Evolutionary conservation across 1,140 invertebrate genomes (phyloP).

Genomic region (Limonius californicus): DNA sequence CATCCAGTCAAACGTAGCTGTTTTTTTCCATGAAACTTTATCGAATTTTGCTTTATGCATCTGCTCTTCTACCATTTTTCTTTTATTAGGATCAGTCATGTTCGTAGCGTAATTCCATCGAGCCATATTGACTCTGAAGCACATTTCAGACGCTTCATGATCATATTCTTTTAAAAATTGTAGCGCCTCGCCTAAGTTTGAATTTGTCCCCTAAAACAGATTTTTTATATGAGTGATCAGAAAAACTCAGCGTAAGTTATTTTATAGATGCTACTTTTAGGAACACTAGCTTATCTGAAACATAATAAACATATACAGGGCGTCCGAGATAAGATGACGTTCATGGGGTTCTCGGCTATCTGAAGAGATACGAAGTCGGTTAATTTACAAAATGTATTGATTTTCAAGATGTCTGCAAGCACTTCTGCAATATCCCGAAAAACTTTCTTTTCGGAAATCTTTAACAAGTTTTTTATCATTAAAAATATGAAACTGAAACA

Average conservation of each 20-base stretch:
- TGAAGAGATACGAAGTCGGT: no score
- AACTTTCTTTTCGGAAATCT: no score
- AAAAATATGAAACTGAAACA: no score
- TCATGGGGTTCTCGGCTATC: no score
- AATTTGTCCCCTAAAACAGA: slow-evolving; percentile 60
- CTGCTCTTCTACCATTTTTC: slow-evolving; percentile 69
- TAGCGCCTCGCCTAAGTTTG: slow-evolving; percentile 63
- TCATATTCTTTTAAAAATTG: slow-evolving; percentile 72
- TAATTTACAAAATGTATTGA: no score
- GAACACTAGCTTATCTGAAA: no score
- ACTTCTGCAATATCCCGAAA: no score
- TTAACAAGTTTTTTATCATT: no score
- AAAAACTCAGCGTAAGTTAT: neutral
- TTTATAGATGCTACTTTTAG: no score
- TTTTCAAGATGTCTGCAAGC: no score
- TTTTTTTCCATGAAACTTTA: slow-evolving; percentile 67
- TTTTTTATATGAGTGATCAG: neutral
- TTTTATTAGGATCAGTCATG: slow-evolving; percentile 66
- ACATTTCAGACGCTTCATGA: slow-evolving; percentile 66
- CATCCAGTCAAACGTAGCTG: slow-evolving; percentile 64
- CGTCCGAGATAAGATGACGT: no score
- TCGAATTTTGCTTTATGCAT: slow-evolving; percentile 68
- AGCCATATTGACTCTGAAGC: slow-evolving; percentile 61
- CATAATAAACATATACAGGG: no score
- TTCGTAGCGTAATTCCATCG: slow-evolving; percentile 79